phyloP scores from a whole-genome alignment of 1,140 invertebrate genomes.

The Saxidomus purpurata region DNA sequence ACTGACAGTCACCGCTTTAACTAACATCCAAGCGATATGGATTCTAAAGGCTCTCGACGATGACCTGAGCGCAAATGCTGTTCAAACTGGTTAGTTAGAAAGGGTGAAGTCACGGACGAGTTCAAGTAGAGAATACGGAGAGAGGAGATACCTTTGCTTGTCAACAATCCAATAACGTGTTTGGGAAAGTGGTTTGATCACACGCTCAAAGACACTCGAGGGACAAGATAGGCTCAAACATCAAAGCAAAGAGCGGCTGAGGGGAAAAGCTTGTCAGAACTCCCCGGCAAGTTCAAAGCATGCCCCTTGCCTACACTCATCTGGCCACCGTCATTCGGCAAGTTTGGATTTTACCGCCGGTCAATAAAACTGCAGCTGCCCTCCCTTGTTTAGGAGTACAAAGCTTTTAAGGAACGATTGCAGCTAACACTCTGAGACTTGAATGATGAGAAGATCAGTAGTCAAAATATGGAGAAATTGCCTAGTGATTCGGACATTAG shows the following conservation, averaged over 20 bases:
- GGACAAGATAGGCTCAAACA: constrained; percentile 46
- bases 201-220: constrained; percentile 23
- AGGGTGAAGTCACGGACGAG: background rate
- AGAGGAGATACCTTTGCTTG: constrained; percentile 41
- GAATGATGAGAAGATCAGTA: background rate
- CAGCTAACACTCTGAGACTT: background rate
- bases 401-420: background rate
- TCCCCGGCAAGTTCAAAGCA: constrained; percentile 58
- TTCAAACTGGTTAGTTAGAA: constrained; percentile 12
- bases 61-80: constrained; percentile 28
- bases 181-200: constrained; percentile 61
- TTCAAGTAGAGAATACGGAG: constrained; percentile 9
- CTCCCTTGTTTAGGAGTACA: constrained; percentile 52
- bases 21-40: constrained; percentile 33
- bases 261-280: constrained; percentile 24
- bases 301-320: constrained; percentile 36
- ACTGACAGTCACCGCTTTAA: constrained; percentile 20
- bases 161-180: constrained; percentile 27
- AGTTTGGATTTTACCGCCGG: constrained; percentile 49
- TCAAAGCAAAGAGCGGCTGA: constrained; percentile 18
- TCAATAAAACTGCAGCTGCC: constrained; percentile 56
- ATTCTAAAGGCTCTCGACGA: constrained; percentile 29
- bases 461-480: constrained; percentile 30
- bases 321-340: too few species aligned
- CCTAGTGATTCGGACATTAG: constrained; percentile 5